A percentile compares a stretch with the other conserved stretches of the same genome.
Evolutionary conservation across 2,888 invertebrate species (phyloP).

Genomic region (Melanophora roralis): DNA sequence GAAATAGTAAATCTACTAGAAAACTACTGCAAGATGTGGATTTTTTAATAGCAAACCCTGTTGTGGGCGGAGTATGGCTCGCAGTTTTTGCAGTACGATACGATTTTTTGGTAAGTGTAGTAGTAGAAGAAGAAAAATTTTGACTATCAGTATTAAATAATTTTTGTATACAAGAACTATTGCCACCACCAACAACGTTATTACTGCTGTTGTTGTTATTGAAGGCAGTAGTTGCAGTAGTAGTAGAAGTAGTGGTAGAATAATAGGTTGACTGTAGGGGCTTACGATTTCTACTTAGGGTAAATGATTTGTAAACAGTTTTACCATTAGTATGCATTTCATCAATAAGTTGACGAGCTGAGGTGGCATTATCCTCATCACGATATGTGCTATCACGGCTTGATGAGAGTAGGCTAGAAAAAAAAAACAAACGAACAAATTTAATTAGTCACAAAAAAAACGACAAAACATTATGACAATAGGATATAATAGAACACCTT

Average conservation of each 20-base stretch:
- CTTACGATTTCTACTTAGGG: conserved; percentile 72
- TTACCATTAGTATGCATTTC: conserved; percentile 77
- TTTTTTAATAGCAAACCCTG: conserved; percentile 75
- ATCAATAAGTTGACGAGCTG: conserved; percentile 74
- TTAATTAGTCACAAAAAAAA: not conserved
- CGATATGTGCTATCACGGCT: conserved; percentile 78
- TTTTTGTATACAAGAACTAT: conserved; percentile 53
- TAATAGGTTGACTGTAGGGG: conserved; percentile 64
- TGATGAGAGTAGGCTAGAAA: conserved; percentile 74
- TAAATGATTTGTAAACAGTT: conserved; percentile 62
- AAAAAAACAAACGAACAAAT: not conserved
- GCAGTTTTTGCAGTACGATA: conserved; percentile 64
- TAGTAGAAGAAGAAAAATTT: conserved; percentile 61
- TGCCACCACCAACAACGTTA: conserved; percentile 35
- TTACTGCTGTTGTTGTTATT: conserved; percentile 34
- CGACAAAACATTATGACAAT: no score
- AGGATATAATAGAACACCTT: no score
- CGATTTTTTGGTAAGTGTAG: conserved; percentile 62
- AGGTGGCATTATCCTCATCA: conserved; percentile 72
- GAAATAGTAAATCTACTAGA: conserved; percentile 78
- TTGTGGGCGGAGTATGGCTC: conserved; percentile 65
- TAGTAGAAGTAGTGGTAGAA: conserved; percentile 37
- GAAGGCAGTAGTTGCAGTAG: conserved; percentile 10
- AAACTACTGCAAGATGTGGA: conserved; percentile 78
- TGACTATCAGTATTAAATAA: conserved; percentile 54